These are phyloP conservation scores for Digitonthophagus gazella DNA, from an alignment of 2,888 invertebrate genomes.

Conservation along the genomic window DNA sequence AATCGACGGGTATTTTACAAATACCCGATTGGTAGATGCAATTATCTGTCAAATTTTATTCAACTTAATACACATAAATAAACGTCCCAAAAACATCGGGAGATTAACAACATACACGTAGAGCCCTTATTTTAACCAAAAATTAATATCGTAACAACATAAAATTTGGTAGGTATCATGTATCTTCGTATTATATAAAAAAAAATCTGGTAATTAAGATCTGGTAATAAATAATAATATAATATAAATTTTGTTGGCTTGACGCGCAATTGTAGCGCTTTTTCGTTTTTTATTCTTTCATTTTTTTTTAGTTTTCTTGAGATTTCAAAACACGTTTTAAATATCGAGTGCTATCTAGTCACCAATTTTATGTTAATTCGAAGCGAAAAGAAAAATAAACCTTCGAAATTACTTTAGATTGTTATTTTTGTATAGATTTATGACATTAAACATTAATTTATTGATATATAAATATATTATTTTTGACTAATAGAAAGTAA, in stretches of 20 bases:
- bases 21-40: slow-evolving; percentile 37
- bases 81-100: slow-evolving; percentile 15
- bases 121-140: slow-evolving; percentile 39
- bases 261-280: slow-evolving; percentile 29
- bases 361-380: slow-evolving; percentile 24
- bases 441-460: not conserved
- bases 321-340: slow-evolving; percentile 33
- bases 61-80: too few species aligned
- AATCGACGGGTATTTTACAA: slow-evolving; percentile 44
- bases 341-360: slow-evolving; percentile 50
- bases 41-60: slow-evolving; percentile 33
- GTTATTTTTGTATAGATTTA: not conserved
- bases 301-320: slow-evolving; percentile 34
- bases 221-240: slow-evolving; percentile 12
- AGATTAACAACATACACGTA: slow-evolving; percentile 43
- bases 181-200: slow-evolving; percentile 19
- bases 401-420: not conserved
- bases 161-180: slow-evolving; percentile 43
- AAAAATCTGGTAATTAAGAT: slow-evolving; percentile 6
- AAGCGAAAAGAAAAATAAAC: not conserved
- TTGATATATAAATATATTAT: slow-evolving; percentile 2
- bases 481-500: not conserved
- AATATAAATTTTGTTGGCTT: slow-evolving; percentile 28
- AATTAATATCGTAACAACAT: slow-evolving; percentile 21
- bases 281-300: slow-evolving; percentile 20